A percentile compares a stretch with the other conserved stretches of the same genome.
Evolutionary conservation across 2,113 vertebrate genomes (phyloP).

Genomic region (Puffinus mauretanicus): DNA sequence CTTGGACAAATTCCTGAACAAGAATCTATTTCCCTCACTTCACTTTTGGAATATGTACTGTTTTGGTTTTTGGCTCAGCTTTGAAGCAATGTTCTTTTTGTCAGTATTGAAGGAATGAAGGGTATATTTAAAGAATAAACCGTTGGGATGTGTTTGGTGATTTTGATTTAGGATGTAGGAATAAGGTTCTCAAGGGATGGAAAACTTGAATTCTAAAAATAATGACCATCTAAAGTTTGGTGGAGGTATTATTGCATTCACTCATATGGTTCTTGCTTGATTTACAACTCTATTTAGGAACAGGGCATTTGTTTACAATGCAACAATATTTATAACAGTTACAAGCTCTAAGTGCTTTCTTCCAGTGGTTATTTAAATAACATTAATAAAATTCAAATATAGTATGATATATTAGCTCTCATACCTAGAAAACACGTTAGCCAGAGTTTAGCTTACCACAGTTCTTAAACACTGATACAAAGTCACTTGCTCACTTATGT

Average conservation of each 20-base stretch:
- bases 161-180: constrained; percentile 64
- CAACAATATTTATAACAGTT: constrained; percentile 16
- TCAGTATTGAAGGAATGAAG: constrained; percentile 66
- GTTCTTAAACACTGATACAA: not conserved
- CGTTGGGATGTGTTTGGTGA: constrained; percentile 59
- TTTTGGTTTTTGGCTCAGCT: constrained; percentile 63
- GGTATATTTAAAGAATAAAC: constrained; percentile 66
- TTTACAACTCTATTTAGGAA: constrained; percentile 21
- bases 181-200: constrained; percentile 39
- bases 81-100: constrained; percentile 69
- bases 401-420: not conserved
- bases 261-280: not conserved
- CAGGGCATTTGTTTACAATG: constrained; percentile 10
- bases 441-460: not conserved
- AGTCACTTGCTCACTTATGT: not conserved
- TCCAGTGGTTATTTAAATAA: constrained; percentile 32
- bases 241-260: constrained; percentile 35
- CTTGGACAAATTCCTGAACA: constrained; percentile 65
- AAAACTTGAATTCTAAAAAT: constrained; percentile 61
- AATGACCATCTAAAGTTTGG: constrained; percentile 35
- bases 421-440: not conserved
- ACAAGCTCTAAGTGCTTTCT: not conserved
- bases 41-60: constrained; percentile 63
- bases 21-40: constrained; percentile 68
- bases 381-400: not conserved